Evolutionary conservation across 2,888 invertebrate genomes (phyloP).

Genomic region (Thysanoteuthis rhombus): DNA sequence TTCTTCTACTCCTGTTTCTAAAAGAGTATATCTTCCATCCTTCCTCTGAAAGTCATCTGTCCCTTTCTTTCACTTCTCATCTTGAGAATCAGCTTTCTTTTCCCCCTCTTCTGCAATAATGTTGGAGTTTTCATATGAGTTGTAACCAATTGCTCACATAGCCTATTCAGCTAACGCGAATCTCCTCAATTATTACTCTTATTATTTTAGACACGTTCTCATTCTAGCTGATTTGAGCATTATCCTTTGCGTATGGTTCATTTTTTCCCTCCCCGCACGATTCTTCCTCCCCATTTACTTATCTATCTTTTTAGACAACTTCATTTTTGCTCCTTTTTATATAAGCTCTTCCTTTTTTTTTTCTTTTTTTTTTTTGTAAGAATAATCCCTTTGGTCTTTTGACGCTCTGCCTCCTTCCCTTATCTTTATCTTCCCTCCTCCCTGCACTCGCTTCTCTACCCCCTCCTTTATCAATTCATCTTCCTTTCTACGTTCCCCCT

Average conservation of each 20-base stretch:
- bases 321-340: not conserved
- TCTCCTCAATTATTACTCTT: not conserved
- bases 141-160: too few relatives aligned
- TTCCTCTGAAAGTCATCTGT: too few relatives aligned
- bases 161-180: too few relatives aligned
- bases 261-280: not conserved
- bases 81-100: too few relatives aligned
- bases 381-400: not conserved
- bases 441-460: not conserved
- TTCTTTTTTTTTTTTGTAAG: not conserved
- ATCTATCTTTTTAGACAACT: not conserved
- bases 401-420: not conserved
- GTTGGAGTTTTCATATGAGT: too few relatives aligned
- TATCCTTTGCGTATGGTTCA: not conserved
- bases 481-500: not conserved
- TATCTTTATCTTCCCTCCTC: not conserved
- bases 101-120: too few relatives aligned
- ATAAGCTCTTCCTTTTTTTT: too few relatives aligned
- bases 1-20: too few relatives aligned
- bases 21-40: too few relatives aligned
- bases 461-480: not conserved
- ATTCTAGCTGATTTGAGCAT: not conserved
- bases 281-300: not conserved
- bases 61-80: too few relatives aligned
- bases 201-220: not conserved